Evolutionary conservation across 2,113 vertebrate genomes (phyloP), one percentile per base, ranked within the genome.

Genomic region (Dicaeum eximium): DNA sequence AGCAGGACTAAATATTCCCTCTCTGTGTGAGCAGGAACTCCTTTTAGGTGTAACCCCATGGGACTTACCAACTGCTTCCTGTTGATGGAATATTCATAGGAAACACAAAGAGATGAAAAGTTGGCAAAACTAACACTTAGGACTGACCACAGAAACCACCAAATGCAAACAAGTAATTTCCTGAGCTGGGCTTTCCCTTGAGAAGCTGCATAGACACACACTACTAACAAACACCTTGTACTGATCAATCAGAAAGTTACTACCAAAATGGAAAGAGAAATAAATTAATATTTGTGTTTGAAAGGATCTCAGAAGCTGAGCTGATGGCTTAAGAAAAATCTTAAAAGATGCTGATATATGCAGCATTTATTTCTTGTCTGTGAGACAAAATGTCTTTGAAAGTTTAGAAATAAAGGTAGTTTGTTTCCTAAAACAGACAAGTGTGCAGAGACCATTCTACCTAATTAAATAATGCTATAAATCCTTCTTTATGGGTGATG

Each of bases 1-100:
- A 3, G 0, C 47, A 72, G 42, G 47, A 67, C 28, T 30, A 48
- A 60, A 31, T 18, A 30, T 10, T 71, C 16, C 14, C 21, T 65
- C 18, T 28, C 5, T 15, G 18, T 61, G 42, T 38, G 15, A 38
- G 10, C 62, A 51, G 31, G 23, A 71, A 11, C 20, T 51, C 53
- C 78, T 33, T 13, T 45, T 5, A 24, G 14, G 9, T 45, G 5
- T 10, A 58, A 50, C 4, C 58, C 40, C 30, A 40, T 4, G 7
- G 1, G 6, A 54, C 7, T 60, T 50, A 35, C 0, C 31, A n/a
- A 33, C 18, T 22, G 7, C n/a, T 50, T 7, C n/a, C n/a, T 64
- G 54, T 30, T 69, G 6, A 23, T 44, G 10, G 18, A 85, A 54
- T n/a, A 78, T 11, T 58, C 35, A 22, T 1, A 18, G 19, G 10